Evolutionary conservation across 2,113 vertebrate species (phyloP), one percentile per base, ranked within the genome.

Genomic region (Actenoides lindsayi): DNA sequence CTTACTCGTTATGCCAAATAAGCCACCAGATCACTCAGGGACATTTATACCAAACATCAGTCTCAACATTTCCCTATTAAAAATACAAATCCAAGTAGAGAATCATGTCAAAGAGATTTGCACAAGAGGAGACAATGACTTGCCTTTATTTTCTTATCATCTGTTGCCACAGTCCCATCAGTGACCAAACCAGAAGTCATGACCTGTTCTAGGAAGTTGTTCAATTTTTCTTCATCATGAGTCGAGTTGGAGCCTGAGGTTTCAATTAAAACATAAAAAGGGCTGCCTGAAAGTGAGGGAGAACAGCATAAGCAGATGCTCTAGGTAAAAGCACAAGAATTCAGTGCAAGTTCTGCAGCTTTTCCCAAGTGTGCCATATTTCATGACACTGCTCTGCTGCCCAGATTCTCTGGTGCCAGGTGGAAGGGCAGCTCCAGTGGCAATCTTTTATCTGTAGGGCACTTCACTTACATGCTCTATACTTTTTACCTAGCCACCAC

Each of bases 211-310:
- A 99, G 94, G 94, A 99, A 99, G 77, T 51, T 91, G 93, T 97
- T 98, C 51, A 99, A 97, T 96, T 99, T 99, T 95, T 99, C 98
- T 9, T 98, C 97, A 20, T 99, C 99, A 0, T 99, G 99, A 15
- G 59, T 85, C 0, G 96, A 79, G 50, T 97, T 98, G 16, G 99
- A 99, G 42, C 99, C 99, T 0, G 99, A 99, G 2, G 99, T 99
- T 98, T 99, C 99, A 33, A 99, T 98, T 69, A 99, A 94, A 46
- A 99, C 97, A 84, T 99, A 99, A 95, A 99, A 99, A 0, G 98
- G 98, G 63, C 98, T 98, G 48, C 98, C 99, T 99, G 97, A 79
- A 96, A 94, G 83, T 21, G 8, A 92, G 33, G 33, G 39, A 81
- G 48, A 68, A 67, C 13, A 53, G 41, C 95, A 24, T 74, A 28